Conservation (phyloP, 2,113 vertebrate genomes). For the Xiphophorus couchianus region DNA sequence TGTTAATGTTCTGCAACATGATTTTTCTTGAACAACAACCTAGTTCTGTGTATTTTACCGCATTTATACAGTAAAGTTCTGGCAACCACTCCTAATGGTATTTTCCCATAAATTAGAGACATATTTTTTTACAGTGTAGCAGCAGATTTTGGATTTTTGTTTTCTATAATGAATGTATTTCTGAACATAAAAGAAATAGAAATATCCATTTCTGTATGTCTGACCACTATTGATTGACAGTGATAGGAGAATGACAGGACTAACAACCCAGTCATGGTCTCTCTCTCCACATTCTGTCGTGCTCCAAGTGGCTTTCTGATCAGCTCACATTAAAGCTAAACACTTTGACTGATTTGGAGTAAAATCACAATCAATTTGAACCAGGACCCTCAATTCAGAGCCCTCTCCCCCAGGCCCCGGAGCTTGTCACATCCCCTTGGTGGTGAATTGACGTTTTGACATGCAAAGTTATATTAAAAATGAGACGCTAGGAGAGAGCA, state of each 20-base stretch:
- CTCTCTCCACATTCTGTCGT: slow-evolving; percentile 63
- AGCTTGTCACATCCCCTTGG: slow-evolving; percentile 82
- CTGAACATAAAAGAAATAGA: no score
- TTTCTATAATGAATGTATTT: no score
- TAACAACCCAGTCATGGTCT: slow-evolving; percentile 77
- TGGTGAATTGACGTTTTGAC: slow-evolving; percentile 83
- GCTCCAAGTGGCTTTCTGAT: slow-evolving; percentile 80
- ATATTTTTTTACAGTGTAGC: no score
- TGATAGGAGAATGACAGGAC: slow-evolving; percentile 80
- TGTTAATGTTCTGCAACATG: no score
- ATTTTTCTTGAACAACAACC: no score
- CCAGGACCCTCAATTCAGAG: slow-evolving; percentile 72
- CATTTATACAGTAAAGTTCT: no score
- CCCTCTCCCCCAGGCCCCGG: slow-evolving; percentile 72
- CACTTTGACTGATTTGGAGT: slow-evolving; percentile 85
- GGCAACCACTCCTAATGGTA: no score
- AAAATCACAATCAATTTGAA: slow-evolving; percentile 87
- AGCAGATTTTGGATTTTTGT: no score
- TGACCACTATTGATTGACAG: slow-evolving; percentile 65
- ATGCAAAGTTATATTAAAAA: slow-evolving; percentile 74
- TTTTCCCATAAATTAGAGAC: no score
- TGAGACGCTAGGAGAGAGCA: slow-evolving; percentile 28
- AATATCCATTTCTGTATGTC: slow-evolving; percentile 21
- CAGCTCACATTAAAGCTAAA: slow-evolving; percentile 83
- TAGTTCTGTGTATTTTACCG: no score